These are phyloP conservation scores for Dasyornis broadbenti DNA, from an alignment of 2,113 vertebrate species.

Conservation along the genomic window DNA sequence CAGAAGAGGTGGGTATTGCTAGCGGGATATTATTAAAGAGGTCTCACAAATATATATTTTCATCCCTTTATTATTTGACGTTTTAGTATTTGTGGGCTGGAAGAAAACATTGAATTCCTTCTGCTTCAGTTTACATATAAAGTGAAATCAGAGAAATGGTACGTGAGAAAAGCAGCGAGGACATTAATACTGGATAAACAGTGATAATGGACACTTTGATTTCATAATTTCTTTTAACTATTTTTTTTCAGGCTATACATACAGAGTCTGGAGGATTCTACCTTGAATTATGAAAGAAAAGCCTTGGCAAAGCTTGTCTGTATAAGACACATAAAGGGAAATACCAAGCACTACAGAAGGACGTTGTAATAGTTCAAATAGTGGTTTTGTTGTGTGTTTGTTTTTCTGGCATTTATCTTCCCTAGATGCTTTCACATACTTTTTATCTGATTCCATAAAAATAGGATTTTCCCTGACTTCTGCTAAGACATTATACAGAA, in stretches of 20 bases:
- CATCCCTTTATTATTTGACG: neutral
- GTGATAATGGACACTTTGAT: neutral
- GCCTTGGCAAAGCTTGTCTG: neutral
- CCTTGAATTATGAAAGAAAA: neutral
- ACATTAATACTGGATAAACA: neutral
- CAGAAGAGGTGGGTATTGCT: neutral
- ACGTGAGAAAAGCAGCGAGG: neutral
- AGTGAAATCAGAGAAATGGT: neutral
- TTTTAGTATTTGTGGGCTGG: neutral
- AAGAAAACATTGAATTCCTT: neutral
- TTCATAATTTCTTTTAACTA: neutral
- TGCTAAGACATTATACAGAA: neutral
- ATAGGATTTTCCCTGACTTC: neutral
- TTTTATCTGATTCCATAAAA: neutral
- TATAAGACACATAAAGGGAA: neutral
- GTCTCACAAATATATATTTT: neutral
- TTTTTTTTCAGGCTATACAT: neutral
- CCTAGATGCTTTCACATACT: neutral
- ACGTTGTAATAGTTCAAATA: neutral
- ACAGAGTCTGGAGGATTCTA: neutral
- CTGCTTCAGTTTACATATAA: neutral
- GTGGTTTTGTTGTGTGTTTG: neutral
- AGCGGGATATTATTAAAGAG: neutral
- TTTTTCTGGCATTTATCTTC: neutral
- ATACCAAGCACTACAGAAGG: neutral